Evolutionary conservation across 2,797 vertebrate genomes (phyloP).

Genomic region (Manis javanica): DNA sequence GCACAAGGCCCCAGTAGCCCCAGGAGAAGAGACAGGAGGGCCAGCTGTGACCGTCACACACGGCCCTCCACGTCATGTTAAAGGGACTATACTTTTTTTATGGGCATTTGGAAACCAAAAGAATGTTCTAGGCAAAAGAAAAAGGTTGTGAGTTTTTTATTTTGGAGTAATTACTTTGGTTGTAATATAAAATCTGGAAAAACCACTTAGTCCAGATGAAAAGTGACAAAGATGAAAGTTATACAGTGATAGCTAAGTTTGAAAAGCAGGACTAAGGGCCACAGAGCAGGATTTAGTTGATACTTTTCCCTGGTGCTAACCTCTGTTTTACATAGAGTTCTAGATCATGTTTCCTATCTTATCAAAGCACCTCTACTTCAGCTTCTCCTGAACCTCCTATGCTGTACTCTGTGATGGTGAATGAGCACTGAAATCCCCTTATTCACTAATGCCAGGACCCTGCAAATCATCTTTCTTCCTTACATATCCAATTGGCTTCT

Average conservation of each 20-base stretch:
- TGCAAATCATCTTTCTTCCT: background rate
- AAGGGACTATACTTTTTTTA: background rate
- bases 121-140: background rate
- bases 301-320: background rate
- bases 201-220: background rate
- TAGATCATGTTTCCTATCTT: background rate
- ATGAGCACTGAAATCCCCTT: background rate
- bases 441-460: too few species aligned
- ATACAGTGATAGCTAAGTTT: background rate
- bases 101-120: background rate
- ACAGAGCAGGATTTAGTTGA: background rate
- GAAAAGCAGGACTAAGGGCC: background rate
- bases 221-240: background rate
- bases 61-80: background rate
- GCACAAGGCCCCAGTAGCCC: background rate
- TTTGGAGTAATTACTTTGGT: background rate
- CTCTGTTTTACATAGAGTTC: background rate
- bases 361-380: too few species aligned
- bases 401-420: background rate
- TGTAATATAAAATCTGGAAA: background rate
- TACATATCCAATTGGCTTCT: background rate
- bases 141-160: background rate
- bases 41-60: background rate
- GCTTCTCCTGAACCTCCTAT: background rate
- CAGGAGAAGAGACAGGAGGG: background rate